Percentiles rank a stretch among this genome's conserved stretches.
phyloP scores from a whole-genome alignment of 2,888 invertebrate genomes.

The Kryphioiulus occultus region DNA sequence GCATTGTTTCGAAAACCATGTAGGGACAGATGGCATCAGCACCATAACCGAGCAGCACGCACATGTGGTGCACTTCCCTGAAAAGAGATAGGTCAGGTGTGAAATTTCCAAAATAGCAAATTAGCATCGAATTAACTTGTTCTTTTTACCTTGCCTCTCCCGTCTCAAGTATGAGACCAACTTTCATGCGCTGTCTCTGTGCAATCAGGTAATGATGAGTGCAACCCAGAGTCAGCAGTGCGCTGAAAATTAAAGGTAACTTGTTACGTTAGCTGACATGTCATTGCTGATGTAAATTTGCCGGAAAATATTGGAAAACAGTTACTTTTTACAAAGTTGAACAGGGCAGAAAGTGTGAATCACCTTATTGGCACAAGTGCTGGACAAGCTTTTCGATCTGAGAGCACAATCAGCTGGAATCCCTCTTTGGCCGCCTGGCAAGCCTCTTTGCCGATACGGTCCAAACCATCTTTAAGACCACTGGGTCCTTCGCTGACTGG shows the following conservation, averaged over 20 bases:
- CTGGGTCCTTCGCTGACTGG: slow-evolving; percentile 75
- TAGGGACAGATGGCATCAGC: slow-evolving; percentile 99
- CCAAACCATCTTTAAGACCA: slow-evolving; percentile 81
- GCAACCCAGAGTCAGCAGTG: slow-evolving; percentile 86
- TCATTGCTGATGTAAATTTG: not conserved
- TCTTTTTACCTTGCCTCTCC: slow-evolving; percentile 82
- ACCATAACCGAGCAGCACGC: slow-evolving; percentile 93
- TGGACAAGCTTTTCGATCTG: slow-evolving; percentile 72
- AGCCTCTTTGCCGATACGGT: slow-evolving; percentile 81
- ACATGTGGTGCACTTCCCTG: slow-evolving; percentile 89
- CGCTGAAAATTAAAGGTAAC: slow-evolving; percentile 65
- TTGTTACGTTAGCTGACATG: not conserved
- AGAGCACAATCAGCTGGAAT: slow-evolving; percentile 85
- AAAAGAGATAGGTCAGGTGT: not conserved
- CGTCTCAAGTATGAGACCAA: slow-evolving; percentile 92
- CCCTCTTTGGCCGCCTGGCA: slow-evolving; percentile 77
- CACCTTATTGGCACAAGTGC: slow-evolving; percentile 66
- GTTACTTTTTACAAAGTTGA: slow-evolving; percentile 50
- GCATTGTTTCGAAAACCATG: slow-evolving; percentile 91
- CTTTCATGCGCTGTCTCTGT: slow-evolving; percentile 93
- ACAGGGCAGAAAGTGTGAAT: slow-evolving; percentile 48
- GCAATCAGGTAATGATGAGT: slow-evolving; percentile 96
- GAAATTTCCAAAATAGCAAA: not conserved
- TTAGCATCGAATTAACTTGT: not conserved
- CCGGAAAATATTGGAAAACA: slow-evolving; percentile 13